Conservation (phyloP, 2,797 vertebrate genomes). For the Okamejei kenojei region DNA sequence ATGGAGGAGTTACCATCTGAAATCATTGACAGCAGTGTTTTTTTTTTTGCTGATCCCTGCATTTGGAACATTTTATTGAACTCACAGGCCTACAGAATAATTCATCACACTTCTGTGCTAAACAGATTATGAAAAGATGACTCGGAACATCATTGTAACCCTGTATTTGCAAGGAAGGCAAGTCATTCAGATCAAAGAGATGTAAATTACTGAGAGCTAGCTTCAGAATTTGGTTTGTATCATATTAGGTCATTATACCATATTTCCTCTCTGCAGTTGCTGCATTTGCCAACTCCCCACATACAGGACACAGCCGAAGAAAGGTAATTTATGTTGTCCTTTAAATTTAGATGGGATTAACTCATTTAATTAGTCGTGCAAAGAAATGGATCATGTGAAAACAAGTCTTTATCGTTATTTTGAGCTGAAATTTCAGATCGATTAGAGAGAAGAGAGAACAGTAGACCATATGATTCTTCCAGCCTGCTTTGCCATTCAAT, state of each 20-base stretch:
- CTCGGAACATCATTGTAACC: neutral
- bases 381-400: neutral
- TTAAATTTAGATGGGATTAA: neutral
- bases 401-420: neutral
- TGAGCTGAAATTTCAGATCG: neutral
- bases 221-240: neutral
- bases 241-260: neutral
- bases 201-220: conserved; percentile 17
- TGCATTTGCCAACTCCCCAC: neutral
- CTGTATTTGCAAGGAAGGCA: neutral
- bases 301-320: too few relatives aligned
- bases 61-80: conserved; percentile 12
- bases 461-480: too few relatives aligned
- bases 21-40: neutral
- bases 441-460: neutral
- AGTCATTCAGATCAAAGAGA: conserved; percentile 11
- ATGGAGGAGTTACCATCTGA: too few relatives aligned
- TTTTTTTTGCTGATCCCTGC: neutral
- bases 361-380: neutral
- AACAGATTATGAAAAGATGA: neutral
- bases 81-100: neutral
- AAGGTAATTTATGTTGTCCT: neutral
- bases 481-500: too few relatives aligned
- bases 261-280: neutral
- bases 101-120: neutral